Evolutionary conservation across 2,888 invertebrate genomes (phyloP), one percentile per base, ranked within the genome.

Genomic region (Hedya salicella): DNA sequence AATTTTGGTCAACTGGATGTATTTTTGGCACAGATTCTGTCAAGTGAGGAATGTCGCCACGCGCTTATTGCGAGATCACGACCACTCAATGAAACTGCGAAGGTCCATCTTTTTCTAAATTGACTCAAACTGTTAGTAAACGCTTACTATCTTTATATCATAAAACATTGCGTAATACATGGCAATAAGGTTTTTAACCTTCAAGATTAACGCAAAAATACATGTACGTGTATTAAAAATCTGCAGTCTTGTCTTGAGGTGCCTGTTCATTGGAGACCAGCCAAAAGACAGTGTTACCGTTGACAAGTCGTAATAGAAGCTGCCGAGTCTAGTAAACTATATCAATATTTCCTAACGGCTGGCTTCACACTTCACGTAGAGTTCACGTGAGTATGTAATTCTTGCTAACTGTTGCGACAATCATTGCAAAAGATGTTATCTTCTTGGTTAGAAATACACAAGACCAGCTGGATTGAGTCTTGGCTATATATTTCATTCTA

Each of bases 41-140:
- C 30, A 57, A 44, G 62, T 54, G 62, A 50, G 59, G 48, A 66
- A 66, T 69, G 60, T 67, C 67, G 57, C 61, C 52, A 49, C 13
- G 30, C 11, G 60, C 39, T 67, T 61, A 69, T 67, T 67, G 67
- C 56, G 25, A 44, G 56, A 50, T 64, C 69, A 69, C 69, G 69
- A 67, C 4, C 9, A 25, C 21, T 68, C 60, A 56, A 54, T 60
- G 54, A 56, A 42, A 60, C 53, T 25, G 46, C 46, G 64, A 60
- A 50, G 63, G 50, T 62, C 57, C 19, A 40, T 19, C 44, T 63
- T 68, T 63, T 64, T 57, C 44, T 64, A 54, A 68, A 64, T 60
- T 61, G 42, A 60, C 64, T 60, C 32, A 25, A 57, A 46, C 17
- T 49, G 44, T 68, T 62, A 57, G 68, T 54, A 54, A n/a, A 2